Conservation (phyloP, 2,888 invertebrate species). For the Rutpela maculata region DNA sequence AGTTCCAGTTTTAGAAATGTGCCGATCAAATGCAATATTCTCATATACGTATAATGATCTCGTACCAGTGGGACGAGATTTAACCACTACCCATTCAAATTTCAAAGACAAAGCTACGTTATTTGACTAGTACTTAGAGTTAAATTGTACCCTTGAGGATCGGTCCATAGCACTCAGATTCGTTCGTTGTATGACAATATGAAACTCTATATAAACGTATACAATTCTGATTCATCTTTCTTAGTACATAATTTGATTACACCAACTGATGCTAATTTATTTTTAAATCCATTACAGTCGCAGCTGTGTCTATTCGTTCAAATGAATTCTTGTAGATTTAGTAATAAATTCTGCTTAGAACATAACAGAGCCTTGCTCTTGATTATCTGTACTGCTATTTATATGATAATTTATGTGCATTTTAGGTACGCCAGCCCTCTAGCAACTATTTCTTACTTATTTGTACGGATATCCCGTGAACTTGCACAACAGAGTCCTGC, state of each 20-base stretch:
- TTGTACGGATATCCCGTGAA: conserved; percentile 80
- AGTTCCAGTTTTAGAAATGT: too few relatives aligned
- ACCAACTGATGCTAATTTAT: background rate
- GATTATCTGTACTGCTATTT: conserved; percentile 23
- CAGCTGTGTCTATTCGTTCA: conserved; percentile 19
- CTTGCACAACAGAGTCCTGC: conserved; percentile 76
- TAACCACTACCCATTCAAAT: too few relatives aligned
- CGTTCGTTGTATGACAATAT: too few relatives aligned
- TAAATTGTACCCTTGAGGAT: too few relatives aligned
- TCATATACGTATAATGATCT: too few relatives aligned
- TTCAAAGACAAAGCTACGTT: too few relatives aligned
- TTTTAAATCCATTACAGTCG: conserved; percentile 17
- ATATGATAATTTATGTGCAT: conserved; percentile 46
- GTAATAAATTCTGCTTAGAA: conserved; percentile 25
- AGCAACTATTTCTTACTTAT: conserved; percentile 79
- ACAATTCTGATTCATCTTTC: background rate
- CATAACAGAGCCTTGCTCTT: conserved; percentile 16
- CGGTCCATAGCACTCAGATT: too few relatives aligned
- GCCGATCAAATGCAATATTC: too few relatives aligned
- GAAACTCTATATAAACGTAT: background rate
- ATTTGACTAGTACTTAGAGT: too few relatives aligned
- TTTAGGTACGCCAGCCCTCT: conserved; percentile 78
- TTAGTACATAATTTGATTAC: too few relatives aligned
- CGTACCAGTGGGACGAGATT: too few relatives aligned
- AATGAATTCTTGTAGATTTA: conserved; percentile 25